phyloP scores from a whole-genome alignment of 2,797 vertebrate species.

The Ctenochaetus hawaiiensis region DNA sequence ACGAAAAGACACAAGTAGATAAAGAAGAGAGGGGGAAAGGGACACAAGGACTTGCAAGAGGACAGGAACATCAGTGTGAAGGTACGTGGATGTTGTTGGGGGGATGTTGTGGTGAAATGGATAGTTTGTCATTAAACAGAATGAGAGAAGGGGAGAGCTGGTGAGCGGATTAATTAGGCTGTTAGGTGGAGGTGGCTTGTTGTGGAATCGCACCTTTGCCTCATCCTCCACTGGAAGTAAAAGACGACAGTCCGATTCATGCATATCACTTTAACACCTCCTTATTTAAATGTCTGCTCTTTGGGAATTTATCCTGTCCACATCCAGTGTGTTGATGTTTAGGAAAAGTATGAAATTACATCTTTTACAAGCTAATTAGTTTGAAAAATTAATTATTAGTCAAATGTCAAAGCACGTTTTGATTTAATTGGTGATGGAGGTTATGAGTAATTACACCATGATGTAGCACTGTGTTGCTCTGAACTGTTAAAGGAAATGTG shows the following conservation, averaged over 20 bases:
- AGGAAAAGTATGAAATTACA: background rate
- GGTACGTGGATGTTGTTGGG: conserved; percentile 73
- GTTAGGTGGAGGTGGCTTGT: conserved; percentile 65
- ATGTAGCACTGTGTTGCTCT: background rate
- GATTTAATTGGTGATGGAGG: background rate
- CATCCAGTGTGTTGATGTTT: conserved; percentile 3
- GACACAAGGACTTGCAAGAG: conserved; percentile 60
- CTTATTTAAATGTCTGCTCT: conserved; percentile 9
- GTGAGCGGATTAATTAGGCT: conserved; percentile 63
- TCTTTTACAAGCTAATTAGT: background rate
- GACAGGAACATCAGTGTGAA: conserved; percentile 62
- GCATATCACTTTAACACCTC: conserved; percentile 24
- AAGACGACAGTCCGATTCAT: conserved; percentile 35
- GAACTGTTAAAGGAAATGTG: background rate
- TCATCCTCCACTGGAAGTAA: conserved; percentile 30
- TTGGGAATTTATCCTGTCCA: background rate
- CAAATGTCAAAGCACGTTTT: conserved; percentile 13
- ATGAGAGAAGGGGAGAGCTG: conserved; percentile 29
- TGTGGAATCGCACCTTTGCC: conserved; percentile 68
- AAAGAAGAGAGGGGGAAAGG: conserved; percentile 55
- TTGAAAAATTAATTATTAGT: background rate
- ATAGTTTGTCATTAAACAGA: conserved; percentile 51
- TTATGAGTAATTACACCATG: background rate
- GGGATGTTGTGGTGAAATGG: conserved; percentile 2
- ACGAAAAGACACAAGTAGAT: conserved; percentile 77